Evolutionary conservation across 2,113 vertebrate species (phyloP).

Genomic region (Silurus glanis): DNA sequence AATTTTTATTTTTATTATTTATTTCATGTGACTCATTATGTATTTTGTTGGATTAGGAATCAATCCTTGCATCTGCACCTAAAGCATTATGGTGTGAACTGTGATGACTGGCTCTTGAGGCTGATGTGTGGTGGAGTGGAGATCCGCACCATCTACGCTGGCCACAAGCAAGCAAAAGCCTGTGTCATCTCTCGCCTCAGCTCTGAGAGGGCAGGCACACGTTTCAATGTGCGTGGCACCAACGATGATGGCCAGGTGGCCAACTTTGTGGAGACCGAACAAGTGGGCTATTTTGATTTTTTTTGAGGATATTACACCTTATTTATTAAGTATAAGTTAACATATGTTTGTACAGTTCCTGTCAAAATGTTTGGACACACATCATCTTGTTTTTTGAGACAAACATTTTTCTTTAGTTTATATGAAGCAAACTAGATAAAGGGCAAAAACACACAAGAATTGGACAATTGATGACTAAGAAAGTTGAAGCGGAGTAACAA

Average conservation of each 20-base stretch:
- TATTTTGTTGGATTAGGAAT: conserved; percentile 76
- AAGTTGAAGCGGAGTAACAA: too few relatives aligned
- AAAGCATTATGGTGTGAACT: conserved; percentile 96
- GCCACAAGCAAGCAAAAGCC: conserved; percentile 96
- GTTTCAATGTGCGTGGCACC: conserved; percentile 95
- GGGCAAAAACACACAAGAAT: too few relatives aligned
- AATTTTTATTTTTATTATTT: too few relatives aligned
- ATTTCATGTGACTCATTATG: neutral
- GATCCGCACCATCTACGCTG: conserved; percentile 95
- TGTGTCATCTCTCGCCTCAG: conserved; percentile 95
- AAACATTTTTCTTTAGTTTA: too few relatives aligned
- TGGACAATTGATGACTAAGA: too few relatives aligned
- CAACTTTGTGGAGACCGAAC: conserved; percentile 98
- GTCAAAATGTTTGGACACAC: too few relatives aligned
- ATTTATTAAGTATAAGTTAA: neutral
- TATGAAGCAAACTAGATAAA: too few relatives aligned
- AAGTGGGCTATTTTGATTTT: conserved; percentile 71
- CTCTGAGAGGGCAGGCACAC: conserved; percentile 92
- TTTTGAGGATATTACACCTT: neutral
- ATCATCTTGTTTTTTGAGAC: too few relatives aligned
- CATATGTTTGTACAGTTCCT: too few relatives aligned
- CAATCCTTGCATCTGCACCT: conserved; percentile 94
- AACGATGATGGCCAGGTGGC: conserved; percentile 96
- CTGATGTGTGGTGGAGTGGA: conserved; percentile 98
- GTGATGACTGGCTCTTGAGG: conserved; percentile 92